Evolutionary conservation across 1,140 invertebrate genomes (phyloP).

Genomic region (Drosophila subpulchrella): DNA sequence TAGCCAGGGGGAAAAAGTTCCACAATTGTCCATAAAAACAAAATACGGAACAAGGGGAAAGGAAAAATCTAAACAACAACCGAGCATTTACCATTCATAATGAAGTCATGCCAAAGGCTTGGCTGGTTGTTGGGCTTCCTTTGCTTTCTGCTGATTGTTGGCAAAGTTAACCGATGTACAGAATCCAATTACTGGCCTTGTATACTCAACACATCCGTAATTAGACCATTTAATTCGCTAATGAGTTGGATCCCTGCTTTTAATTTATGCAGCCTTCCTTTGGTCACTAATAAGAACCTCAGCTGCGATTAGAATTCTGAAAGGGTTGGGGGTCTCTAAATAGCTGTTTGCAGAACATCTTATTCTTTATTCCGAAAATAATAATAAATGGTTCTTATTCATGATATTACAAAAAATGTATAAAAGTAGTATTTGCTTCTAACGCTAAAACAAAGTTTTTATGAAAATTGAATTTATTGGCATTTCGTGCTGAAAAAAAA

Average conservation of each 20-base stretch:
- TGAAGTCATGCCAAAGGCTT: slow-evolving; percentile 43
- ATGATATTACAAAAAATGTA: too few relatives aligned
- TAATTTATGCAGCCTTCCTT: not conserved
- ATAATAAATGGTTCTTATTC: too few relatives aligned
- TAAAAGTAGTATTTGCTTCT: too few relatives aligned
- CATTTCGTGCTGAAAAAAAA: not conserved
- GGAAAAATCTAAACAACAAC: slow-evolving; percentile 30
- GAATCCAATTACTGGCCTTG: slow-evolving; percentile 41
- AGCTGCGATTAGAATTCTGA: not conserved
- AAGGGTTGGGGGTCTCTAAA: too few relatives aligned
- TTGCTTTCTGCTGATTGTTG: slow-evolving; percentile 12
- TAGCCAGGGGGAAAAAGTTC: slow-evolving; percentile 31
- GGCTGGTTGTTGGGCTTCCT: not conserved
- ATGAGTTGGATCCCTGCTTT: slow-evolving; percentile 5
- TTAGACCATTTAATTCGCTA: slow-evolving; percentile 34
- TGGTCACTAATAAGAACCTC: not conserved
- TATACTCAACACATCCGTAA: slow-evolving; percentile 18
- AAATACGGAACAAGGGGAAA: not conserved
- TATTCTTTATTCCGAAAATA: too few relatives aligned
- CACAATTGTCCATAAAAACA: slow-evolving; percentile 48
- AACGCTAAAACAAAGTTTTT: too few relatives aligned
- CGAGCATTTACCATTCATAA: slow-evolving; percentile 38
- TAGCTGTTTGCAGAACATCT: too few relatives aligned
- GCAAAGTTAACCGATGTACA: slow-evolving; percentile 32
- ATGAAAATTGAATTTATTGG: not conserved